Evolutionary conservation across 2,888 invertebrate species (phyloP).

Genomic region (Thysanoteuthis rhombus): DNA sequence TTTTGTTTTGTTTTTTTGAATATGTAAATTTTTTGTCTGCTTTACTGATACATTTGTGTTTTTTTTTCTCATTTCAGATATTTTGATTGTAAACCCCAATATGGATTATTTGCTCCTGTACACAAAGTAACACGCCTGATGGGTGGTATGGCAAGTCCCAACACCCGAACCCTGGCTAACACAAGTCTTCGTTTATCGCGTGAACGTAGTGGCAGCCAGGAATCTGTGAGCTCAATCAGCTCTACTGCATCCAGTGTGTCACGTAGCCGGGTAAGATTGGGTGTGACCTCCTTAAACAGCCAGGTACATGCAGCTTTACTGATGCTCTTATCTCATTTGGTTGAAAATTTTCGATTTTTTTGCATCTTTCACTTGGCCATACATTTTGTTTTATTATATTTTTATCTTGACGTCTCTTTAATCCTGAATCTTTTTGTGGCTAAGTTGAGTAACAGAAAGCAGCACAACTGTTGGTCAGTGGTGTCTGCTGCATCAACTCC

Average conservation of each 20-base stretch:
- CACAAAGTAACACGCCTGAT: conserved; percentile 84
- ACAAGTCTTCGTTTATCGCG: conserved; percentile 54
- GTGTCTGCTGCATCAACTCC: not conserved
- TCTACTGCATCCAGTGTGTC: conserved; percentile 70
- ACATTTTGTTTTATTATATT: not conserved
- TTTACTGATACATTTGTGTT: not conserved
- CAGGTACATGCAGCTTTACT: conserved; percentile 64
- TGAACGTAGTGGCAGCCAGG: conserved; percentile 73
- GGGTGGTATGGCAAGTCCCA: conserved; percentile 44
- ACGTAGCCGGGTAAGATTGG: conserved; percentile 79
- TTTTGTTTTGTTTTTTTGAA: not conserved
- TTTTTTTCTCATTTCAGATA: conserved; percentile 73
- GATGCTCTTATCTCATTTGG: conserved; percentile 29
- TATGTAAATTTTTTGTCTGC: not conserved
- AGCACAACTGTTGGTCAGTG: not conserved
- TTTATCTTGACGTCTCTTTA: conserved; percentile 14
- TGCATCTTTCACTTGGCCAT: not conserved
- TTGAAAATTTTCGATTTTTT: not conserved
- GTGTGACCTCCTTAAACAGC: conserved; percentile 74
- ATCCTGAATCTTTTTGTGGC: not conserved
- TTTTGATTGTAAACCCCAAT: conserved; percentile 89
- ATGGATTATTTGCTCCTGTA: conserved; percentile 92
- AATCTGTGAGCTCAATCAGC: conserved; percentile 87
- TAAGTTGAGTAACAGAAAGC: not conserved
- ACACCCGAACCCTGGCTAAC: conserved; percentile 49